Base-by-base conservation (phyloP, 2,113 vertebrate species). In the Perca fluviatilis region DNA sequence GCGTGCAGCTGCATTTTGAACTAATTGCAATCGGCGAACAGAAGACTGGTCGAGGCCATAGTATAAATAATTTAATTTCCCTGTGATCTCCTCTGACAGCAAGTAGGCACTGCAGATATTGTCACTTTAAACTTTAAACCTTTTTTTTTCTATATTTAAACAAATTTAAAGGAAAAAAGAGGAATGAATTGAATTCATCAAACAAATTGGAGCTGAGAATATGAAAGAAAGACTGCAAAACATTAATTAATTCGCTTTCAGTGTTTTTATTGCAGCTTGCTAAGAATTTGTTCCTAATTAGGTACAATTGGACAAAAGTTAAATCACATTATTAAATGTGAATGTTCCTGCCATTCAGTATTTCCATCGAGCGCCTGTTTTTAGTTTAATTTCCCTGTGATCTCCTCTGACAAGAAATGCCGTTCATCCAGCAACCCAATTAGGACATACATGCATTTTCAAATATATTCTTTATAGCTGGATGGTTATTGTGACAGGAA, bases 361-460 rank as follows among this genome's bases (percentile, higher is more conserved):
- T 74, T 53, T 67, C 36, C 13, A 27, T 5, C 43, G 15, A 53
- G 51, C 12, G 10, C 4, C 14, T 46, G 30, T 40, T 36, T 66
- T 36, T 36, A 36, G 5, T 30, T 70, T 14, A 4, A 5, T 53
- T 72, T 50, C 43, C 12, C 11, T 61, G 14, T 46, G 21, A 63
- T 57, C 46, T 75, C 12, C 33, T 75, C n/a, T 18, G 15, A 53
- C 57, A n/a, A 21, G 63, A 33, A 23, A 72, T 23, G 11, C 50
- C 19, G n/a, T 74, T 86, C 65, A 84, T 90, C 83, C 74, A 81
- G 60, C 33, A 77, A 68, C 21, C 88, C 60, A 93, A 94, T 94
- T 91, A 94, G 91, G 65, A 33, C 80, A 80, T 25, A 73, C 72
- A 70, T 85, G n/a, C 56, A 62, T 61, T 75, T 54, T 78, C 18